Conservation (phyloP, 2,888 invertebrate genomes). For the Phortica okadai region DNA sequence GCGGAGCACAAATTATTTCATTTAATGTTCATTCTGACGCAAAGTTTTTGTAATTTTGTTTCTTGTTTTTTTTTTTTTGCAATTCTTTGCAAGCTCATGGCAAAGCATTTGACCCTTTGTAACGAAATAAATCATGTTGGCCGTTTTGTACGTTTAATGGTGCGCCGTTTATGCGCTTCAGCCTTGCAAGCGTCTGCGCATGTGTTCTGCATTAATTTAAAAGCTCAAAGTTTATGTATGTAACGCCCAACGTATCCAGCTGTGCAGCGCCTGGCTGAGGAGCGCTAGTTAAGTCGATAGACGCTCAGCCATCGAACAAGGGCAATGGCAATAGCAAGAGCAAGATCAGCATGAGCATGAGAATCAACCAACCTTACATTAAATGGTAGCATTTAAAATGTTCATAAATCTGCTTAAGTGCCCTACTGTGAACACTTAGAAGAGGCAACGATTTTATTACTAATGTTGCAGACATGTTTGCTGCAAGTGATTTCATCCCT, state of each 20-base stretch:
- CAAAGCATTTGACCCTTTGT: conserved; percentile 58
- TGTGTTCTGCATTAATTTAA: conserved; percentile 22
- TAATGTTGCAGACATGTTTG: conserved; percentile 45
- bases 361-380: neutral
- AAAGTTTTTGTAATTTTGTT: neutral
- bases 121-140: conserved; percentile 60
- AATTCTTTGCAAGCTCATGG: conserved; percentile 52
- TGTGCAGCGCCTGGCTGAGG: conserved; percentile 46
- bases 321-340: too few species aligned
- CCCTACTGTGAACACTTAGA: neutral
- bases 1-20: too few species aligned
- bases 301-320: too few species aligned
- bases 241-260: conserved; percentile 49
- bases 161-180: conserved; percentile 1
- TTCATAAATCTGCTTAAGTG: neutral
- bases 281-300: too few species aligned
- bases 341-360: neutral
- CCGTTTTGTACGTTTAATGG: conserved; percentile 46
- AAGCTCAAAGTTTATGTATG: neutral
- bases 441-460: neutral
- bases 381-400: neutral
- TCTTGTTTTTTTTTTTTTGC: neutral
- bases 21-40: too few species aligned
- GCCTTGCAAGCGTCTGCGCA: conserved; percentile 10
- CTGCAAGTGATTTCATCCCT: neutral